A percentile compares a stretch with the other conserved stretches of the same genome.
These are phyloP conservation scores for Echinops telfairi DNA, from an alignment of 2,113 vertebrate genomes.

Conservation along the genomic window DNA sequence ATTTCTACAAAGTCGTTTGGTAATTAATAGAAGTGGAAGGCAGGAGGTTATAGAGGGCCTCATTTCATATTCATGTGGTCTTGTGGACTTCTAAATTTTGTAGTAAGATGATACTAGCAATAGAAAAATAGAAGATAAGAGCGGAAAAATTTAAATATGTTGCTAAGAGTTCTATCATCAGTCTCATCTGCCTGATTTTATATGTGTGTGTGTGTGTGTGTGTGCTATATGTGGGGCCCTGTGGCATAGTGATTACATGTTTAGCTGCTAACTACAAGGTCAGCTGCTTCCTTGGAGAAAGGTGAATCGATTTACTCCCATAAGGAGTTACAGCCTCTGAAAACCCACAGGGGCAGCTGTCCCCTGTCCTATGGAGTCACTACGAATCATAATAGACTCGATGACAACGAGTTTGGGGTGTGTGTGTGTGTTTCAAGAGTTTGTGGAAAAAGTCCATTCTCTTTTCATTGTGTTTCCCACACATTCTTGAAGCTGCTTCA, in stretches of 20 bases:
- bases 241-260: not conserved
- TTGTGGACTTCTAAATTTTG: not conserved
- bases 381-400: not conserved
- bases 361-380: not conserved
- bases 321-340: not conserved
- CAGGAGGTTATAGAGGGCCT: not conserved
- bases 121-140: not conserved
- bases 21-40: not conserved
- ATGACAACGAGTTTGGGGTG: not conserved
- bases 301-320: not conserved
- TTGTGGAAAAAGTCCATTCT: too few species aligned
- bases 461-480: too few species aligned
- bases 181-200: not conserved
- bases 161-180: not conserved
- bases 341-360: not conserved
- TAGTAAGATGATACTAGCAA: not conserved
- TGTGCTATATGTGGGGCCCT: not conserved
- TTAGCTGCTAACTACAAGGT: not conserved
- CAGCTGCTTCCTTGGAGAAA: not conserved
- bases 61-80: not conserved
- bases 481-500: too few species aligned
- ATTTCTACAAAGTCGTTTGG: not conserved
- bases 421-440: too few species aligned
- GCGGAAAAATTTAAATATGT: not conserved
- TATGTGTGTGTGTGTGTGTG: too few species aligned